Conservation (phyloP, 1,140 invertebrate genomes). For the Saccostrea echinata region DNA sequence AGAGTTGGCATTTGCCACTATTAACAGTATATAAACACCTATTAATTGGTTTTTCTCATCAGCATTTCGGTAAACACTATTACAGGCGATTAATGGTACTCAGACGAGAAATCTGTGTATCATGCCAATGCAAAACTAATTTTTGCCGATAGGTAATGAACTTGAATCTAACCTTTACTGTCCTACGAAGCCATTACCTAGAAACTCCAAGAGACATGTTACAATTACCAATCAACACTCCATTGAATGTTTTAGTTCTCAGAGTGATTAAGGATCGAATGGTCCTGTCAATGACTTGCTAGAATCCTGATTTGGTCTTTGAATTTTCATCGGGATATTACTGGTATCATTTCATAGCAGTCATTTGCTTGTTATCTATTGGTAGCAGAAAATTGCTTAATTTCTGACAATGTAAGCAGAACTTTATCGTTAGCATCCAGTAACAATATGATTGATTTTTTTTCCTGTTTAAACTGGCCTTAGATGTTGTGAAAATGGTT, state of each 20-base stretch:
- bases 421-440: background rate
- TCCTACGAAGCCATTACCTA: background rate
- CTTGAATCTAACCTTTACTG: background rate
- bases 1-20: too few species aligned
- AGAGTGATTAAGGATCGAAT: background rate
- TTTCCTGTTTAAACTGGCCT: too few species aligned
- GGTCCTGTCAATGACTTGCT: background rate
- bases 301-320: background rate
- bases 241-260: background rate
- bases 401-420: background rate
- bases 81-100: background rate
- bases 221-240: constrained; percentile 28
- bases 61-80: constrained; percentile 2
- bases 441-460: too few species aligned
- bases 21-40: too few species aligned
- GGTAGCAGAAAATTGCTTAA: background rate
- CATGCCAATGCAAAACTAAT: background rate
- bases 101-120: background rate
- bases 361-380: background rate
- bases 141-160: background rate
- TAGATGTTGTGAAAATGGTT: too few species aligned
- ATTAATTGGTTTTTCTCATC: background rate
- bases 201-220: background rate
- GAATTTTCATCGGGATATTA: background rate
- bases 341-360: background rate